A percentile compares a stretch with the other conserved stretches of the same genome.
Conservation (phyloP, 2,797 vertebrate genomes). For the Liparis tanakae region DNA sequence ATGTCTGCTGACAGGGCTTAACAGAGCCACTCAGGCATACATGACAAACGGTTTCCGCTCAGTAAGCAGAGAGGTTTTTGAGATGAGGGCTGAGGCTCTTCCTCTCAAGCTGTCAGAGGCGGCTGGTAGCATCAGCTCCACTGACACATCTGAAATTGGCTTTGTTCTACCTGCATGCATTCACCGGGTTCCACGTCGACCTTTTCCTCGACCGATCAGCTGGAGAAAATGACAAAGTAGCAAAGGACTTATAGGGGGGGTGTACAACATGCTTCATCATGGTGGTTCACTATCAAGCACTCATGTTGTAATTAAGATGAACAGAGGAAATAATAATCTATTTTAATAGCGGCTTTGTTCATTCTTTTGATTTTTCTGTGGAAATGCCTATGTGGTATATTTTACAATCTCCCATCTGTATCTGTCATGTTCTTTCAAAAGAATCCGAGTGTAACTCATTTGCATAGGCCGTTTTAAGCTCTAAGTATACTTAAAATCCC, state of each 20-base stretch:
- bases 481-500: conserved; percentile 64
- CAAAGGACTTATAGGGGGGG: not conserved
- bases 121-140: conserved; percentile 67
- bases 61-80: conserved; percentile 66
- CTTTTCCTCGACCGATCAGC: conserved; percentile 51
- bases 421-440: conserved; percentile 63
- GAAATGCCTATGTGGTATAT: not conserved
- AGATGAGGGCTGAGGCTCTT: conserved; percentile 65
- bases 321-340: not conserved
- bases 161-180: conserved; percentile 69
- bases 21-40: conserved; percentile 48
- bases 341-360: conserved; percentile 8
- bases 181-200: conserved; percentile 48
- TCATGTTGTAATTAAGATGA: not conserved
- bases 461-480: conserved; percentile 68
- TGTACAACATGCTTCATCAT: conserved; percentile 6
- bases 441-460: conserved; percentile 46
- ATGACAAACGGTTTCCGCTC: conserved; percentile 65
- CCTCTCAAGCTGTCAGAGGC: conserved; percentile 74
- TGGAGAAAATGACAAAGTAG: conserved; percentile 50
- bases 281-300: conserved; percentile 9
- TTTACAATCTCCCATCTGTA: conserved; percentile 28
- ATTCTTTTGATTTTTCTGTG: not conserved
- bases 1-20: conserved; percentile 54
- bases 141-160: conserved; percentile 79